phyloP scores from a whole-genome alignment of 2,888 invertebrate species.

The Microplitis manilae region DNA sequence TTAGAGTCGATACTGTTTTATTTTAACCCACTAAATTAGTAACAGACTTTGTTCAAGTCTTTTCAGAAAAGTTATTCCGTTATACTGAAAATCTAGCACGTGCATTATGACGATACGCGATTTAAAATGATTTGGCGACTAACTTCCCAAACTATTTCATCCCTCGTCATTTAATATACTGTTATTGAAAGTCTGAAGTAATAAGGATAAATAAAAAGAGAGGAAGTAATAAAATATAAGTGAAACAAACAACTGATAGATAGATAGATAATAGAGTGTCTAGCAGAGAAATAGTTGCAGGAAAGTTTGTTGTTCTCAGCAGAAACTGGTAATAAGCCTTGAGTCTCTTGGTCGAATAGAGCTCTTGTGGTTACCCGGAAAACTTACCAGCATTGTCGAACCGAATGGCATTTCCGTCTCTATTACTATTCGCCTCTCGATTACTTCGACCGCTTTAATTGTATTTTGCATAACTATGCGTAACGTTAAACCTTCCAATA shows the following conservation, averaged over 20 bases:
- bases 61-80: not conserved
- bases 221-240: constrained; percentile 4
- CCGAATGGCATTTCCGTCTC: constrained; percentile 19
- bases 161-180: not conserved
- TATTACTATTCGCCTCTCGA: constrained; percentile 13
- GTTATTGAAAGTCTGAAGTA: not conserved
- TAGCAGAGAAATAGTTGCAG: constrained; percentile 6
- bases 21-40: too few relatives aligned
- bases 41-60: not conserved
- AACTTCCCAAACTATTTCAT: not conserved
- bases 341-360: not conserved
- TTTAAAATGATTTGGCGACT: not conserved
- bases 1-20: too few relatives aligned
- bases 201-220: not conserved
- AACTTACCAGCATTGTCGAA: not conserved
- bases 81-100: too few relatives aligned
- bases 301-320: constrained; percentile 15
- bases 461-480: not conserved
- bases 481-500: not conserved
- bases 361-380: constrained; percentile 4
- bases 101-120: not conserved
- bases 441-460: constrained; percentile 21
- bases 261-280: not conserved
- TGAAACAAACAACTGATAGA: not conserved
- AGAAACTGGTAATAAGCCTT: constrained; percentile 8